Evolutionary conservation across 2,888 invertebrate genomes (phyloP), one percentile per base, ranked within the genome.

Genomic region (Chymomyza amoena): DNA sequence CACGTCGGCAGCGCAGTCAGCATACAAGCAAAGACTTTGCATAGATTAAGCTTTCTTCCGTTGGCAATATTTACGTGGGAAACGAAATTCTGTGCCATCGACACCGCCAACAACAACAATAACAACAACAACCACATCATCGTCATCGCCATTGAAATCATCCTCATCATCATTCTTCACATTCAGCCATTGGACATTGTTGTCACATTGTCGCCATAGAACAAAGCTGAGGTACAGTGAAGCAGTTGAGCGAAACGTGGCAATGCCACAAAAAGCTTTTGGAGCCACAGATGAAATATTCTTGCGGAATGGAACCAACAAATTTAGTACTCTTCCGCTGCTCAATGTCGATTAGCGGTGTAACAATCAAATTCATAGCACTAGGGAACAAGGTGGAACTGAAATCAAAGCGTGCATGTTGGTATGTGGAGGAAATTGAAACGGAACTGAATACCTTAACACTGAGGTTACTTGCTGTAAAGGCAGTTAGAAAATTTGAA

Each of bases 1-100:
- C 16, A 13, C 45, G 10, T 0, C 13, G 39, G 50, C 65, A 61
- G 51, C 56, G 64, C 54, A n/a, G 54, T 59, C 64, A 54, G 65
- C 52, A 13, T 10, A 45, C 39, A 45, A 13, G 4, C 13, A 45
- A 45, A 45, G 39, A 45, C 39, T 45, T 45, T 45, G 39, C 39
- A 45, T 45, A 45, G 39, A 45, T 45, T 45, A 45, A 45, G 39
- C 39, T 45, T 45, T 45, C 39, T 45, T 45, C 39, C 13, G 39
- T 13, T 45, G 39, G 13, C 39, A 45, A 45, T 45, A 45, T 45
- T 10, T 45, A 45, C 39, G 39, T 45, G 39, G 39, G 39, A 45
- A 45, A 45, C 39, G 39, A 45, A 45, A 45, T 45, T 45, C 39
- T 45, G 39, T 45, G 39, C 39, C 39, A 45, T 45, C 39, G 39